Percentiles rank a stretch among this genome's conserved stretches.
phyloP scores from a whole-genome alignment of 2,113 vertebrate genomes.

The Sphyrna mokarran region DNA sequence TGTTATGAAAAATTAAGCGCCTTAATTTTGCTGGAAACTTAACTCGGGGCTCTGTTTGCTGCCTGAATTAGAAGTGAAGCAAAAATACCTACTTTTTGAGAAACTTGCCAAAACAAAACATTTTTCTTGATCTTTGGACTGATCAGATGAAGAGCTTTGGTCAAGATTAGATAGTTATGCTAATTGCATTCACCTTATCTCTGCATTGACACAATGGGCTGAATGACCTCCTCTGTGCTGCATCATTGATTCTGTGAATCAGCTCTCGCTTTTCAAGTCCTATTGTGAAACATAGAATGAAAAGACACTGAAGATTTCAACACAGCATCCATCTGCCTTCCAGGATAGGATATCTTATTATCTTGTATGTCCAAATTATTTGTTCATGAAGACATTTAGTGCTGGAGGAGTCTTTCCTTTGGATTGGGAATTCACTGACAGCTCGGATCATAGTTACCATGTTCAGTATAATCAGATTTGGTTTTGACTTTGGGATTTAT shows the following conservation, averaged over 20 bases:
- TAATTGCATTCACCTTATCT: neutral
- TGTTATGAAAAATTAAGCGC: neutral
- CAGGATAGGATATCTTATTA: neutral
- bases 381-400: neutral
- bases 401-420: neutral
- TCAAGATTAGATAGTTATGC: neutral
- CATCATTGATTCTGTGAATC: neutral
- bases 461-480: neutral
- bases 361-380: neutral
- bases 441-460: neutral
- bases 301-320: neutral
- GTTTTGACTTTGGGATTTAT: neutral
- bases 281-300: neutral
- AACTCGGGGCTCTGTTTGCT: neutral
- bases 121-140: neutral
- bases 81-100: neutral
- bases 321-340: neutral
- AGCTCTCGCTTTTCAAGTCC: neutral
- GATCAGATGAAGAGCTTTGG: neutral
- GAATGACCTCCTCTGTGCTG: too few relatives aligned
- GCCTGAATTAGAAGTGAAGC: neutral
- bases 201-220: neutral
- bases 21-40: too few relatives aligned
- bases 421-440: neutral
- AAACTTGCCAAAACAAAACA: neutral